Evolutionary conservation across 2,113 vertebrate species (phyloP).

Genomic region (Gobiocypris rarus): DNA sequence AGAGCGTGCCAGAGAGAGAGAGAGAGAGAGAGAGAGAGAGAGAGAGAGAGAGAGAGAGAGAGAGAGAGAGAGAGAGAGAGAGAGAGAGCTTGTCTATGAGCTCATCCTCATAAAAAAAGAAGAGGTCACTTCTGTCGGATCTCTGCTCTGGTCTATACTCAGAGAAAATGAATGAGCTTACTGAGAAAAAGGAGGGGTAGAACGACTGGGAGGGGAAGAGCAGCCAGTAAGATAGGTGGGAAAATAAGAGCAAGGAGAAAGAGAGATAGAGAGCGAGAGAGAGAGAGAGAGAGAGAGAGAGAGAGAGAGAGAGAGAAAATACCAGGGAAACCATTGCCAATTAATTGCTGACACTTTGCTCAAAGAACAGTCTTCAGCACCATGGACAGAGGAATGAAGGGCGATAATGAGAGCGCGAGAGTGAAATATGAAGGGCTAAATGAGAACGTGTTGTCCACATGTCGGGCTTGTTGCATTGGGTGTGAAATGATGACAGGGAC

Average conservation of each 20-base stretch:
- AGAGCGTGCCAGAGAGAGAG: not conserved
- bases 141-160: slow-evolving; percentile 6
- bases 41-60: not conserved
- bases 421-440: slow-evolving; percentile 2
- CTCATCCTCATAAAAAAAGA: slow-evolving; percentile 23
- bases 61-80: not conserved
- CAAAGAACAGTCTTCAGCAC: slow-evolving; percentile 27
- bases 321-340: not conserved
- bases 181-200: slow-evolving; percentile 31
- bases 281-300: slow-evolving; percentile 12
- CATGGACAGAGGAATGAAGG: slow-evolving; percentile 9
- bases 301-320: not conserved
- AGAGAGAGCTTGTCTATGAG: not conserved
- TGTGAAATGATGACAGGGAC: slow-evolving; percentile 3
- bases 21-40: not conserved
- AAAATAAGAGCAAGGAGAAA: not conserved
- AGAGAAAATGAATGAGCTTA: slow-evolving; percentile 20
- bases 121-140: slow-evolving; percentile 28
- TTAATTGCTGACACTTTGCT: not conserved
- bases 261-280: slow-evolving; percentile 13
- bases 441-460: slow-evolving; percentile 10
- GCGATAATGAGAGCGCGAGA: not conserved
- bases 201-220: slow-evolving; percentile 29
- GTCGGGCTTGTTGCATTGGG: not conserved
- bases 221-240: slow-evolving; percentile 28